Base-by-base conservation (phyloP, 2,113 vertebrate species). In the Labrus mixtus region DNA sequence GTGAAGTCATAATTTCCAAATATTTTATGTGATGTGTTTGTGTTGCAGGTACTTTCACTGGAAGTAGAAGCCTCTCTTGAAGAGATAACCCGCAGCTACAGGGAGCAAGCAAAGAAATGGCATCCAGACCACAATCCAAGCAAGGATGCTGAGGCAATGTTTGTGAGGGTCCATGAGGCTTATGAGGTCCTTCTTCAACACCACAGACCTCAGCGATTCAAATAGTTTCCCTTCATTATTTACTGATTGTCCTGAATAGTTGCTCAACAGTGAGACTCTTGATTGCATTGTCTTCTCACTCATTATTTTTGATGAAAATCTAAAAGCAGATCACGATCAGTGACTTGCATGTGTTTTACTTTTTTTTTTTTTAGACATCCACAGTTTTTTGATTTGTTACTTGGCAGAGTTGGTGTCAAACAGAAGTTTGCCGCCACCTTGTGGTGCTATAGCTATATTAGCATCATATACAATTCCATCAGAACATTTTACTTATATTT, bases 121-220 rank as follows among this genome's bases (percentile, higher is more conserved):
- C 96, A 98, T 69, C 97, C 97, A 6, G 97, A 98, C 87, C 96
- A 95, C 82, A 97, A 97, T 89, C 90, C 67, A 39, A 92, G 94
- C 25, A 91, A 82, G 61, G 95, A 97, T 22, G 95, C 97, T 17
- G 93, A 96, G 83, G 78, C 73, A 51, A 95, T 84, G 78, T 98
- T 98, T 78, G 76, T 97, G 70, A 94, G 96, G 89, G 94, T 98
- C 72, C 94, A 97, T 37, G 93, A 96, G 37, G 97, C 95, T 0
- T 97, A 97, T 74, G 93, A 97, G 86, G 83, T 93, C 57, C 93
- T 98, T 41, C 73, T 87, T 0, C 78, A 17, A 20, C 84, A 88
- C 46, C 87, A 93, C 85, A 93, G 64, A 61, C 86, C 89, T 55
- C 23, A 33, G 39, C 79, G 78, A 22, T 86, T 83, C 37, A 85